These are phyloP conservation scores for Thermophis baileyi DNA, from an alignment of 2,113 vertebrate species.

Conservation along the genomic window DNA sequence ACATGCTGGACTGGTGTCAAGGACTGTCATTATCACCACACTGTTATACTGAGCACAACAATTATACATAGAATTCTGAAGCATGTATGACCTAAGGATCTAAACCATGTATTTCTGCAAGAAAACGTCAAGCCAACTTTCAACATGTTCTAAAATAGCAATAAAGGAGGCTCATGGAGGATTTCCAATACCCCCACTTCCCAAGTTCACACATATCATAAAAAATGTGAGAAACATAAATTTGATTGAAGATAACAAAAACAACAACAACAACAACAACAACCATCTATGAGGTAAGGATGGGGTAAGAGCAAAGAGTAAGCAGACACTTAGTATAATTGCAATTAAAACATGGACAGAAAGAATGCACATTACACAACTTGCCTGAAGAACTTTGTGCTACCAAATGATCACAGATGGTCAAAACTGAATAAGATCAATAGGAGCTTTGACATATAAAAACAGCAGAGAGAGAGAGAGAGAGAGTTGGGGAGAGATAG, in stretches of 20 bases:
- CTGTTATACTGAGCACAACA: not conserved
- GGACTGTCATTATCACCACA: not conserved
- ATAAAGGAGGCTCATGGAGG: not conserved
- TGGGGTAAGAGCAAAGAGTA: not conserved
- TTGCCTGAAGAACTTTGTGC: not conserved
- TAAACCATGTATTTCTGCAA: not conserved
- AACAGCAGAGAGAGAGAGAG: not conserved
- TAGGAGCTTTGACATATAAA: not conserved
- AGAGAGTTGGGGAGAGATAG: too few species aligned
- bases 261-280: too few species aligned
- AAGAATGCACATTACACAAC: not conserved
- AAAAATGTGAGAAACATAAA: not conserved
- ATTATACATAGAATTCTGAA: not conserved
- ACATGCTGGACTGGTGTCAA: not conserved
- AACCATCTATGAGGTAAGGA: not conserved
- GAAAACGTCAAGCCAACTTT: not conserved
- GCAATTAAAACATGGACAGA: not conserved
- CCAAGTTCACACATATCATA: not conserved
- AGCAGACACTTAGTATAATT: not conserved
- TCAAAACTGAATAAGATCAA: not conserved
- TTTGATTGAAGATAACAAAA: not conserved
- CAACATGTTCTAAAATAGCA: not conserved
- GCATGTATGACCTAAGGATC: not conserved
- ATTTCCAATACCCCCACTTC: not conserved
- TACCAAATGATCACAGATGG: slow-evolving; percentile 1